These are phyloP conservation scores for Actinernus sp. DNA, from an alignment of 92 coral and sea anemone genomes.

Conservation along the genomic window DNA sequence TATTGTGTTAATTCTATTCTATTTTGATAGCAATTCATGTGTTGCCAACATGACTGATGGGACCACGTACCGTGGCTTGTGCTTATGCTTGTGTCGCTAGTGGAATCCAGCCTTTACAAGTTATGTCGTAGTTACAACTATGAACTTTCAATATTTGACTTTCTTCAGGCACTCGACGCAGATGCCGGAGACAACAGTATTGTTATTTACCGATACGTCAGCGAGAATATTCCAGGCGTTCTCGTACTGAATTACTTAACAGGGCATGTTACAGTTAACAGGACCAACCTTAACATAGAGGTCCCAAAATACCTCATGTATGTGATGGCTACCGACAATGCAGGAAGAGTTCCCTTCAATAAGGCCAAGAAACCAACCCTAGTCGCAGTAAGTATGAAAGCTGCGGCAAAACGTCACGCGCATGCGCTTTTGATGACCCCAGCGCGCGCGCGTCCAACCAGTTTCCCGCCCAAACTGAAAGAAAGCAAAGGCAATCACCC, in stretches of 20 bases:
- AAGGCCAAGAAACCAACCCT: conserved; percentile 41
- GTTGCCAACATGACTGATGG: too few relatives aligned
- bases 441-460: too few relatives aligned
- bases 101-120: too few relatives aligned
- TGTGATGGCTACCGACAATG: conserved; percentile 74
- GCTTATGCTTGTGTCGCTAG: too few relatives aligned
- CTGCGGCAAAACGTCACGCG: too few relatives aligned
- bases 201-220: conserved; percentile 42
- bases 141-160: neutral
- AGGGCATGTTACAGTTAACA: conserved; percentile 52
- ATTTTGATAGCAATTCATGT: too few relatives aligned
- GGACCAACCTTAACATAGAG: conserved; percentile 19
- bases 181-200: conserved; percentile 64
- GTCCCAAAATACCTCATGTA: conserved; percentile 17
- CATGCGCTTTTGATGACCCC: too few relatives aligned
- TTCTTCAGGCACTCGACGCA: conserved; percentile 78
- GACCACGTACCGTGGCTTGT: too few relatives aligned
- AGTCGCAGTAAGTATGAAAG: conserved; percentile 66
- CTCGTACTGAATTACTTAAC: conserved; percentile 42
- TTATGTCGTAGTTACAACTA: too few relatives aligned
- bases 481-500: too few relatives aligned
- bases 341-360: conserved; percentile 57
- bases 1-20: too few relatives aligned
- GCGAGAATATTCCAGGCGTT: conserved; percentile 44
- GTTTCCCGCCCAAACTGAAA: too few relatives aligned